Evolutionary conservation across 2,797 vertebrate species (phyloP).

Genomic region (Hylomyscus alleni): DNA sequence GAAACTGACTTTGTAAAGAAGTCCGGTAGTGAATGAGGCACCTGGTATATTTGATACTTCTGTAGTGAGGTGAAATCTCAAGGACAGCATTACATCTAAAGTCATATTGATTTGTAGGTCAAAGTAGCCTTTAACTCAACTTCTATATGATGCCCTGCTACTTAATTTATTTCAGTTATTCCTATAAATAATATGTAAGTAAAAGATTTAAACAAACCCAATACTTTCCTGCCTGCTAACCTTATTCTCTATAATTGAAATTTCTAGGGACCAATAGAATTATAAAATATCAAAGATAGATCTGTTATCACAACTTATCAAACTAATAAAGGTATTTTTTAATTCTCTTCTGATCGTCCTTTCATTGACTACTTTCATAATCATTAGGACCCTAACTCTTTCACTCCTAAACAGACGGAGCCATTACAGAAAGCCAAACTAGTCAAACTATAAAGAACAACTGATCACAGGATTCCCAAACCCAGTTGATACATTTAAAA

Average conservation of each 20-base stretch:
- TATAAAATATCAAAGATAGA: constrained; percentile 6
- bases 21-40: background rate
- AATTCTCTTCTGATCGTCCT: background rate
- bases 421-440: background rate
- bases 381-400: background rate
- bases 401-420: background rate
- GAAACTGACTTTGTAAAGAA: background rate
- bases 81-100: constrained; percentile 26
- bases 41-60: constrained; percentile 34
- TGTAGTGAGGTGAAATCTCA: constrained; percentile 34
- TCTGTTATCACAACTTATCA: constrained; percentile 6
- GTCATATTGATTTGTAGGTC: constrained; percentile 8
- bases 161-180: constrained; percentile 58
- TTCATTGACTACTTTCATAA: background rate
- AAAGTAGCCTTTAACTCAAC: constrained; percentile 56
- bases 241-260: constrained; percentile 9
- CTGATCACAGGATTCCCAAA: background rate
- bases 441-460: background rate
- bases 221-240: background rate
- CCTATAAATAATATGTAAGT: constrained; percentile 30
- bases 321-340: constrained; percentile 20
- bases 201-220: background rate
- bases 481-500: background rate
- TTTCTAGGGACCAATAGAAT: background rate
- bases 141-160: constrained; percentile 22